These are phyloP conservation scores for Limnephilus marmoratus DNA, from an alignment of 2,888 invertebrate species.

Conservation along the genomic window DNA sequence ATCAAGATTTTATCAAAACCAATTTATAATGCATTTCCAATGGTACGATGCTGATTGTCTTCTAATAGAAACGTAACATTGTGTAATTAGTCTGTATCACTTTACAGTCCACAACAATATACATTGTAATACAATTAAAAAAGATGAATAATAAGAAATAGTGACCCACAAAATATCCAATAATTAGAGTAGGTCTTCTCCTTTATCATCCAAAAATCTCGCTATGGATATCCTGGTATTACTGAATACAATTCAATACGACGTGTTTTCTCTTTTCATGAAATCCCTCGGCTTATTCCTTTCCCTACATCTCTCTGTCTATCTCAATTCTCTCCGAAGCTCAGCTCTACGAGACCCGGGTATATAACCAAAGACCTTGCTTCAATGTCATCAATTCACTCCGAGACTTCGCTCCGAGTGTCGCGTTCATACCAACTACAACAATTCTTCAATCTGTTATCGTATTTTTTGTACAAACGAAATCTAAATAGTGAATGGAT, in stretches of 20 bases:
- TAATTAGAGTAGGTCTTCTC: too few relatives aligned
- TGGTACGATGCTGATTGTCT: too few relatives aligned
- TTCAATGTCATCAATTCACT: background rate
- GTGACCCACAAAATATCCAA: background rate
- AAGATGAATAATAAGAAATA: background rate
- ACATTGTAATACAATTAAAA: too few relatives aligned
- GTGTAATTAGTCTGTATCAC: too few relatives aligned
- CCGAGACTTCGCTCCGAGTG: background rate
- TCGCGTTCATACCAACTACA: background rate
- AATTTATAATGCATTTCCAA: too few relatives aligned
- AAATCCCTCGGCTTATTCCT: background rate
- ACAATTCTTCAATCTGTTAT: background rate
- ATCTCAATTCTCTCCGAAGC: background rate
- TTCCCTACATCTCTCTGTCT: background rate
- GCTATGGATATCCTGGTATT: background rate
- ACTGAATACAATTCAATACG: background rate
- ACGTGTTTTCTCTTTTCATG: background rate
- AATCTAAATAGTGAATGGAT: background rate
- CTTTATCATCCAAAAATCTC: background rate
- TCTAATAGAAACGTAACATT: too few relatives aligned
- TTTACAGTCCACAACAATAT: too few relatives aligned
- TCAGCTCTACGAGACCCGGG: background rate
- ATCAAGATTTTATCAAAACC: too few relatives aligned
- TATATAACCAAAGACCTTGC: background rate
- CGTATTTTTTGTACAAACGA: background rate